Evolutionary conservation across 2,797 vertebrate species (phyloP), one percentile per base, ranked within the genome.

Genomic region (Pipistrellus pygmaeus): DNA sequence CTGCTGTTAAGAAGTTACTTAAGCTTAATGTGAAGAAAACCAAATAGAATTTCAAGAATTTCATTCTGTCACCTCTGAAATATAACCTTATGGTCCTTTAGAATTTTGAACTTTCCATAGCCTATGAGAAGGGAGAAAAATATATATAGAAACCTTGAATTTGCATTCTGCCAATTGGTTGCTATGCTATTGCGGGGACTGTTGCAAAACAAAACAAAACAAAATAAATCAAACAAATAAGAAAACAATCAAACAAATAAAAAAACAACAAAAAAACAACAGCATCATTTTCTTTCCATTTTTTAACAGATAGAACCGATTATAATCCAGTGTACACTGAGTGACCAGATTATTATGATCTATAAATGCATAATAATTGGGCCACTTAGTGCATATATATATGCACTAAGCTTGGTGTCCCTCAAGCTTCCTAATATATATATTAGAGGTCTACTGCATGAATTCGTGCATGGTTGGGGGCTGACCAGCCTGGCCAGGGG

Each of bases 221-320:
- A 57, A 57, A 25, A 55, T 18, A 21, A 55, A 60, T 13, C 46
- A 48, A 55, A 60, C 23, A 12, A 27, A 27, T 25, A 27, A 60
- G 53, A 57, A 57, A 25, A 53, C 18, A 18, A 53, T 17, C 51
- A 57, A 57, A 27, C 57, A 27, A 60, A 55, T 53, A 55, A 23
- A 55, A 9, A 46, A 27, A 32, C 78, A 41, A 41, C 38, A 41
- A 41, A 41, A 41, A 41, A 41, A 41, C 38, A 41, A 41, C 38
- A 48, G 53, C 44, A 38, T 82, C n/a, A 0, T 91, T 95, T 95
- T 82, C 80, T 91, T 96, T 94, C 91, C 35, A 44, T 88, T 95
- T 94, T 96, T 85, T 44, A 80, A 69, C 94, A 97, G 87, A 92
- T 96, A 94, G 94, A 94, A 80, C 89, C 46, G 35, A 94, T 96